Percentiles rank a stretch among this genome's conserved stretches.
Conservation (phyloP, 2,113 vertebrate species). For the Balaenoptera acutorostrata region DNA sequence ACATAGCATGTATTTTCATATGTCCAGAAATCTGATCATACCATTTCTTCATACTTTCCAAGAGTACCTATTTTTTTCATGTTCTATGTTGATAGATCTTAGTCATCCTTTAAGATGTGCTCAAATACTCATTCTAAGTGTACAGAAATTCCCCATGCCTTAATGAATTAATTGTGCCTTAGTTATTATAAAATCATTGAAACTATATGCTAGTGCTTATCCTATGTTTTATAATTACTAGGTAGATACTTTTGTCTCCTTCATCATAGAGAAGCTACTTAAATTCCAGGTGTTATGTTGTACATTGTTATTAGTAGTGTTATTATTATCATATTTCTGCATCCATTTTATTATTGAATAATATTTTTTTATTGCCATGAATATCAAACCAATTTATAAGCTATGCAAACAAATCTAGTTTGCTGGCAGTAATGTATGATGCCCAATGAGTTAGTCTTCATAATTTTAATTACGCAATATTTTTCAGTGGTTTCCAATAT, state of each 20-base stretch:
- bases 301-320: neutral
- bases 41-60: neutral
- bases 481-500: neutral
- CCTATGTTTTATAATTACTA: neutral
- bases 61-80: neutral
- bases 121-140: neutral
- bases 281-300: neutral
- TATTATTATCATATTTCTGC: neutral
- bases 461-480: neutral
- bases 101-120: neutral
- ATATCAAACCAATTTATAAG: neutral
- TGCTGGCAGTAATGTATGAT: neutral
- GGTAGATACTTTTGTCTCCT: neutral
- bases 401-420: neutral
- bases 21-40: neutral
- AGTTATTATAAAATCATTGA: neutral
- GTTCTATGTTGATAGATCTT: neutral
- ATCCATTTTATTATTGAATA: neutral
- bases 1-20: neutral
- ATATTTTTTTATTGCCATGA: neutral
- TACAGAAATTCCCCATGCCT: neutral
- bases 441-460: neutral
- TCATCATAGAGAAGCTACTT: neutral
- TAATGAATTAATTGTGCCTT: neutral
- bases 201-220: neutral